These are phyloP conservation scores for Hippasteria phrygiana DNA, from an alignment of 53 echinoderm and acorn worm genomes.

Conservation along the genomic window DNA sequence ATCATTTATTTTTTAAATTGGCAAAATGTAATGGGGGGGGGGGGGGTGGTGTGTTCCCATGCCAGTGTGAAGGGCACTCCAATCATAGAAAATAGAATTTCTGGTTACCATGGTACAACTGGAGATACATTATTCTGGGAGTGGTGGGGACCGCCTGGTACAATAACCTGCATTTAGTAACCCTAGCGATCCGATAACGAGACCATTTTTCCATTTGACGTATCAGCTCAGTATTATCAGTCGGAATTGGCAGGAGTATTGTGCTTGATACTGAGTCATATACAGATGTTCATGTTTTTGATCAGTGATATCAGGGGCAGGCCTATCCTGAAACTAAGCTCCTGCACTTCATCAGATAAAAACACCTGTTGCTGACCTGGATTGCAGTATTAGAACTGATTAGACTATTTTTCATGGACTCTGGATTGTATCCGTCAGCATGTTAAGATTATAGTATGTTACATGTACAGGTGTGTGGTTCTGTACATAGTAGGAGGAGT, in stretches of 20 bases:
- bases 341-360: constrained; percentile 8
- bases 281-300: neutral
- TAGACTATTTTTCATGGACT: neutral
- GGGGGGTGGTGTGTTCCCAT: neutral
- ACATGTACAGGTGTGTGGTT: neutral
- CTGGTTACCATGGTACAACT: neutral
- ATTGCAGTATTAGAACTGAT: neutral
- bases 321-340: neutral
- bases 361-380: neutral
- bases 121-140: neutral
- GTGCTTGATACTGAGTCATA: neutral
- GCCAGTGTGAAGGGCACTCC: neutral
- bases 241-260: neutral
- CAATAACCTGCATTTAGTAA: neutral
- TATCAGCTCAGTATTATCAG: neutral
- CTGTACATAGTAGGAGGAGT: too few species aligned
- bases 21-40: too few species aligned
- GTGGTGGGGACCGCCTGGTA: neutral
- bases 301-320: neutral
- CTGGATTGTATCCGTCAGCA: neutral
- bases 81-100: neutral
- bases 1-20: too few species aligned
- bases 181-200: neutral
- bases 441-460: neutral
- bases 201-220: neutral